phyloP scores from a whole-genome alignment of 2,888 invertebrate species.

The Steromphala cineraria region DNA sequence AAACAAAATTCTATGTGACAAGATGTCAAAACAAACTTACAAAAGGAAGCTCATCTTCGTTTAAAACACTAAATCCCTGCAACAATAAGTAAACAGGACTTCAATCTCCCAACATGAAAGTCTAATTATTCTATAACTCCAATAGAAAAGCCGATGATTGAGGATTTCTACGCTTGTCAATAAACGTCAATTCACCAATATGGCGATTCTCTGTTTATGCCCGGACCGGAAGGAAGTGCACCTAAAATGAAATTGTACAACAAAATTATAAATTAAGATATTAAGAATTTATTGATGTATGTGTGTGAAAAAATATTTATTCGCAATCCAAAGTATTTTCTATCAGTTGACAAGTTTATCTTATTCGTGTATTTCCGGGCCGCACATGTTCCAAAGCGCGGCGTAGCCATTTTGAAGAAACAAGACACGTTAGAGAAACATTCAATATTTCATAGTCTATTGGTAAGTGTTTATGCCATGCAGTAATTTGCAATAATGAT shows the following conservation, averaged over 20 bases:
- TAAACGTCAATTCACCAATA: constrained; percentile 18
- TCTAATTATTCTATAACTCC: not conserved
- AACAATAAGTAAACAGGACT: not conserved
- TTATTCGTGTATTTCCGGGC: not conserved
- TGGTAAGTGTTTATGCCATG: no score
- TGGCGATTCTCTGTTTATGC: constrained; percentile 33
- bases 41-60: constrained; percentile 55
- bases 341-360: not conserved
- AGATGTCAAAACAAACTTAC: constrained; percentile 40
- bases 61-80: not conserved
- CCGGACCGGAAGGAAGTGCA: constrained; percentile 5
- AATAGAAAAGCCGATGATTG: constrained; percentile 35
- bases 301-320: no score
- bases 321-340: not conserved
- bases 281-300: no score
- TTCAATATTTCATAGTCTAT: no score
- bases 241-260: not conserved
- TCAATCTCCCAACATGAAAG: not conserved
- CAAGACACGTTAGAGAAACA: no score
- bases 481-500: no score
- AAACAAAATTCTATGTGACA: not conserved
- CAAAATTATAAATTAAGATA: not conserved
- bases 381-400: not conserved
- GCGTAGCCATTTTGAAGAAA: not conserved
- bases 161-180: constrained; percentile 23